These are phyloP conservation scores for Hetaerina americana DNA, from an alignment of 1,140 invertebrate genomes.

Conservation along the genomic window DNA sequence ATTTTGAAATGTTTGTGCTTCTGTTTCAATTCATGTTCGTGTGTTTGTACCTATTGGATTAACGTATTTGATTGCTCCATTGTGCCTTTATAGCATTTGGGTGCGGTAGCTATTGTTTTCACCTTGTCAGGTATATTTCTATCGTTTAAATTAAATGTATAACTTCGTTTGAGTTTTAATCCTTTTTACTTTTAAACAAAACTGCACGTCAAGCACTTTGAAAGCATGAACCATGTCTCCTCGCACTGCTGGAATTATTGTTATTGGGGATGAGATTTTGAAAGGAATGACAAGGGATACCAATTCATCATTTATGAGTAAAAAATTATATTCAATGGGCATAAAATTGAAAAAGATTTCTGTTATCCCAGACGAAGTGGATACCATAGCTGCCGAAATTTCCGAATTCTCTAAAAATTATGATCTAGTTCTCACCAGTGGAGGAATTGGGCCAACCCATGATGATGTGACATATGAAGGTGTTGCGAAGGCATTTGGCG, in stretches of 20 bases:
- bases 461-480: conserved; percentile 74
- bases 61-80: too few relatives aligned
- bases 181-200: too few relatives aligned
- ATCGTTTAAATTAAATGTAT: too few relatives aligned
- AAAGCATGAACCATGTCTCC: neutral
- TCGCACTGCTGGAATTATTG: conserved; percentile 33
- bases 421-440: conserved; percentile 59
- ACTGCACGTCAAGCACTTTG: neutral
- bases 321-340: conserved; percentile 48
- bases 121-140: too few relatives aligned
- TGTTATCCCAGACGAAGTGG: conserved; percentile 54
- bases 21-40: too few relatives aligned
- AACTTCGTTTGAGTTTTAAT: too few relatives aligned
- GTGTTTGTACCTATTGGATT: too few relatives aligned
- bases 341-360: conserved; percentile 55
- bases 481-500: conserved; percentile 56
- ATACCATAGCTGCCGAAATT: conserved; percentile 55
- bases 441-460: conserved; percentile 73
- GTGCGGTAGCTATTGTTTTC: too few relatives aligned
- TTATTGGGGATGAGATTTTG: conserved; percentile 78
- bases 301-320: conserved; percentile 56
- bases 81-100: too few relatives aligned
- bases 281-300: conserved; percentile 63
- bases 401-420: conserved; percentile 42
- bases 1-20: too few relatives aligned